Conservation (phyloP, 1,140 invertebrate species). For the Ceratina australensis region DNA sequence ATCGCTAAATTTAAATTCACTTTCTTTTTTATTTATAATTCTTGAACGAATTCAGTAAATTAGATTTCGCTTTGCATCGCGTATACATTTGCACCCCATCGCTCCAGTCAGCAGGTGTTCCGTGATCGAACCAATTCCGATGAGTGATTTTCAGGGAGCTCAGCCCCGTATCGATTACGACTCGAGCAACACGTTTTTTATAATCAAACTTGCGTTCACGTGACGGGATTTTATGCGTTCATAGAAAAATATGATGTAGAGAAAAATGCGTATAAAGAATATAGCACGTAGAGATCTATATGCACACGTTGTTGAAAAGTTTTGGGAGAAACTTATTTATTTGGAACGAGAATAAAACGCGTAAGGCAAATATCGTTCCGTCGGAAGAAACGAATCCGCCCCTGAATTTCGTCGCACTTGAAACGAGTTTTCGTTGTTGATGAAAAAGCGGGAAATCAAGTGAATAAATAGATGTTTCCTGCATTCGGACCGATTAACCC, state of each 20-base stretch:
- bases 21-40: background rate
- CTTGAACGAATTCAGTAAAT: too few species aligned
- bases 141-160: slow-evolving; percentile 56
- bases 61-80: background rate
- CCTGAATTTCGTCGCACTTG: background rate
- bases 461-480: slow-evolving; percentile 11
- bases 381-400: background rate
- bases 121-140: slow-evolving; percentile 41
- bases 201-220: slow-evolving; percentile 64
- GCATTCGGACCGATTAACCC: slow-evolving; percentile 33
- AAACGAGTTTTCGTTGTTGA: background rate
- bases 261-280: too few species aligned
- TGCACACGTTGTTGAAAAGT: too few species aligned
- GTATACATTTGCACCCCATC: slow-evolving; percentile 8
- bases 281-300: too few species aligned
- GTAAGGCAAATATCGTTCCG: background rate
- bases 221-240: slow-evolving; percentile 67
- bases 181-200: slow-evolving; percentile 67
- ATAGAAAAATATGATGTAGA: too few species aligned
- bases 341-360: slow-evolving; percentile 22
- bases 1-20: background rate
- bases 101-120: slow-evolving; percentile 41
- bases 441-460: background rate
- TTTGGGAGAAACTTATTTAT: background rate
- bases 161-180: slow-evolving; percentile 67